phyloP scores from a whole-genome alignment of 2,113 vertebrate genomes.

The Dromaius novaehollandiae region DNA sequence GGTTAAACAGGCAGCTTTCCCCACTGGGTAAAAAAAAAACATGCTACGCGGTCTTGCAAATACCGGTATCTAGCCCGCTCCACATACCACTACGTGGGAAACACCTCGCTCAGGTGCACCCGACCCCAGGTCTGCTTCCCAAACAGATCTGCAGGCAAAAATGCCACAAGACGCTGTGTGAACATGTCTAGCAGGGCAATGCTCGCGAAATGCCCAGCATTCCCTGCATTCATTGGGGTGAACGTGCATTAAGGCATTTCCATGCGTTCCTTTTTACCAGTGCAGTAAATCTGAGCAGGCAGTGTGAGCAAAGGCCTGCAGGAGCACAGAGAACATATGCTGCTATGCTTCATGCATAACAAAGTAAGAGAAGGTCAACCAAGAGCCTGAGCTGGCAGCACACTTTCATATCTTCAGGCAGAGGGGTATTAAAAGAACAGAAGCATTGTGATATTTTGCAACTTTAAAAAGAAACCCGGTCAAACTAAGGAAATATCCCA shows the following conservation, averaged over 20 bases:
- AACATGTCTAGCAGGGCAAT: neutral
- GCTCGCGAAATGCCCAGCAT: neutral
- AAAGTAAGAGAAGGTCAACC: neutral
- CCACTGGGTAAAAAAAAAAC: neutral
- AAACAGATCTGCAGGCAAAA: neutral
- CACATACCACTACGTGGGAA: neutral
- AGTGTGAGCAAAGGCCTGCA: neutral
- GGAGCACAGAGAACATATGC: accelerated
- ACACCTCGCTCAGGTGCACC: neutral
- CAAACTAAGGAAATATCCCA: slow-evolving; percentile 4
- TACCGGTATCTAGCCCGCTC: neutral
- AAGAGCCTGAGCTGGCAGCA: neutral
- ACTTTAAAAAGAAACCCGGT: neutral
- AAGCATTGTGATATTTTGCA: neutral
- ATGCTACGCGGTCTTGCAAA: neutral
- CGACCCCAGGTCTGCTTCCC: neutral
- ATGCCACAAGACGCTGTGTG: neutral
- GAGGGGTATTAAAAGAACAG: neutral
- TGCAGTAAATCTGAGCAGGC: neutral
- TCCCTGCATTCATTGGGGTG: neutral
- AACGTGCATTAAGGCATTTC: neutral
- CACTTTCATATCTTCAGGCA: neutral
- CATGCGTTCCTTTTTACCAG: neutral
- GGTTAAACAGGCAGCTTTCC: neutral
- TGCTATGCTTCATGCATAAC: neutral